Percentiles rank a stretch among this genome's conserved stretches.
phyloP scores from a whole-genome alignment of 2,888 invertebrate species.

The Philopedon plagiatum region DNA sequence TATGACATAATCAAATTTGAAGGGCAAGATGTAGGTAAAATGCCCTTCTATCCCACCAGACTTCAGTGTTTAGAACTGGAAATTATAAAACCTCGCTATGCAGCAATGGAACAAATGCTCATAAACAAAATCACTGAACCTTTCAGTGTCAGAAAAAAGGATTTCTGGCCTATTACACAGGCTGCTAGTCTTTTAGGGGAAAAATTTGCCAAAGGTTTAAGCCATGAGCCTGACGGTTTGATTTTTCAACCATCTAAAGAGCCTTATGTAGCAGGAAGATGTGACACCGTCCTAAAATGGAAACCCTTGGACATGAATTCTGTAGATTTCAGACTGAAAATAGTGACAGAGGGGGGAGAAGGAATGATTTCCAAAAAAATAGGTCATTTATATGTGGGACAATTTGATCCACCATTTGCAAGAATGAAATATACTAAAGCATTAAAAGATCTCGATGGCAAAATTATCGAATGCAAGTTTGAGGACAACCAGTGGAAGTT shows the following conservation, averaged over 20 bases:
- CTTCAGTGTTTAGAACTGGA: conserved; percentile 82
- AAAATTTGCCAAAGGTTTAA: conserved; percentile 87
- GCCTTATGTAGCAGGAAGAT: conserved; percentile 88
- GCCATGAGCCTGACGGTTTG: conserved; percentile 97
- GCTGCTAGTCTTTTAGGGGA: conserved; percentile 82
- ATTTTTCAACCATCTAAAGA: conserved; percentile 95
- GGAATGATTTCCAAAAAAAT: conserved; percentile 71
- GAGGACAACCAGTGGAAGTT: conserved; percentile 90
- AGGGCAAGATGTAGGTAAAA: conserved; percentile 81
- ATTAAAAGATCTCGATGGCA: conserved; percentile 85
- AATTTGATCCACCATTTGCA: conserved; percentile 77
- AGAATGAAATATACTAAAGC: conserved; percentile 85
- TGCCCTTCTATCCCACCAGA: conserved; percentile 83
- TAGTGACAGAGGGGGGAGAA: conserved; percentile 78
- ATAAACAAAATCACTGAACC: conserved; percentile 86
- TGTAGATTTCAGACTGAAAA: conserved; percentile 93
- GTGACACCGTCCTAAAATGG: conserved; percentile 94
- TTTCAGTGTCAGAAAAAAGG: conserved; percentile 91
- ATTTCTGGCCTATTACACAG: conserved; percentile 89
- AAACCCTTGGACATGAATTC: conserved; percentile 96
- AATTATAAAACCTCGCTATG: conserved; percentile 79
- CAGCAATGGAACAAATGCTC: conserved; percentile 83
- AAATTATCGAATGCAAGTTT: conserved; percentile 95
- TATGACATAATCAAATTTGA: conserved; percentile 94
- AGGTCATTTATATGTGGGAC: conserved; percentile 86